These are phyloP conservation scores for Pteronotus mesoamericanus DNA, from an alignment of 2,797 vertebrate genomes.

Conservation along the genomic window DNA sequence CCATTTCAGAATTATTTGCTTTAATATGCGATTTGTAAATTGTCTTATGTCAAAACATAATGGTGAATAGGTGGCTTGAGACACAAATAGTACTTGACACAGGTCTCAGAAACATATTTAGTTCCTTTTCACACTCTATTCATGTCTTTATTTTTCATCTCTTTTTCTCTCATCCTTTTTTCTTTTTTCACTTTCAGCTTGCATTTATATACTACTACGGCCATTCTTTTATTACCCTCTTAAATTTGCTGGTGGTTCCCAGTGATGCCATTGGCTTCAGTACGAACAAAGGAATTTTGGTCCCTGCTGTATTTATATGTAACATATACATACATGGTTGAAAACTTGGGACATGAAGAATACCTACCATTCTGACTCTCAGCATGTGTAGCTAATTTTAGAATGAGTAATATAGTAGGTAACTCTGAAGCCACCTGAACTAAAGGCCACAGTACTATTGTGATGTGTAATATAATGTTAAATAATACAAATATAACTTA, in stretches of 20 bases:
- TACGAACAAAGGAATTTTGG: background rate
- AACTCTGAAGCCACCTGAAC: background rate
- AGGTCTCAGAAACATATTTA: background rate
- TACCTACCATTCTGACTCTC: background rate
- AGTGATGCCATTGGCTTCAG: background rate
- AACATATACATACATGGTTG: background rate
- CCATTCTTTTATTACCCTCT: background rate
- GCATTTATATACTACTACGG: background rate
- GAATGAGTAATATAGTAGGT: background rate
- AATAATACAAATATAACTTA: background rate
- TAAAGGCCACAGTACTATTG: background rate
- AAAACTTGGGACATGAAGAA: conserved; percentile 1
- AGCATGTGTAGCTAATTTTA: background rate
- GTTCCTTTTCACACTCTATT: background rate
- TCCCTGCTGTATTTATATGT: background rate
- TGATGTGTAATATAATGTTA: background rate
- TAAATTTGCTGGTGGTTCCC: background rate
- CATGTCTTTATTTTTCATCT: background rate
- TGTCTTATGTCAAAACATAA: background rate
- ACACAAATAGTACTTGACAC: background rate
- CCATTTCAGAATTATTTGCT: conserved; percentile 25
- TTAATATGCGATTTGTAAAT: background rate
- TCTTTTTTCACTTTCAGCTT: background rate
- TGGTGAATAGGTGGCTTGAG: background rate
- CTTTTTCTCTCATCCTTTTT: background rate